Conservation (phyloP, 2,888 invertebrate species). For the Mechanitis messenoides region DNA sequence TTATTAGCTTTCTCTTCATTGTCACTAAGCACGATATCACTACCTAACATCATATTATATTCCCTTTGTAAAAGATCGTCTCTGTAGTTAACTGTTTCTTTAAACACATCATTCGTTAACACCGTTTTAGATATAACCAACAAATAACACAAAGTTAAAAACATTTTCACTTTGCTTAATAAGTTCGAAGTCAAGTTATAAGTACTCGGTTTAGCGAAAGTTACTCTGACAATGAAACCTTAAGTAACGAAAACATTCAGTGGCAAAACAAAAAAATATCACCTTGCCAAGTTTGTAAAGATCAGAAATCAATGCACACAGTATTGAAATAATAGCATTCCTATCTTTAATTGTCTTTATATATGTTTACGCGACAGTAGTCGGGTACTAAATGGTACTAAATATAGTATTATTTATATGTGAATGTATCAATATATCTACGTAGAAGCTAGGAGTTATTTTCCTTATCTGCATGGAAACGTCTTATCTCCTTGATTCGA, state of each 20-base stretch:
- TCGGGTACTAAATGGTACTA: no score
- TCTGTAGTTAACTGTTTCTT: conserved; percentile 47
- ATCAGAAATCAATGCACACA: neutral
- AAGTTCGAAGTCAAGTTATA: conserved; percentile 23
- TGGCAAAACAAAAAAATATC: neutral
- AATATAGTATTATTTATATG: no score
- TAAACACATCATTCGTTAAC: conserved; percentile 25
- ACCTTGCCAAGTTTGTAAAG: neutral
- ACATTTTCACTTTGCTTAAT: conserved; percentile 36
- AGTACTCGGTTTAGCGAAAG: neutral
- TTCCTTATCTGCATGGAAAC: no score
- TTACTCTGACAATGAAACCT: neutral
- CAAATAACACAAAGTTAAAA: conserved; percentile 32
- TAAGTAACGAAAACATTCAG: neutral
- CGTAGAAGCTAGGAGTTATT: no score
- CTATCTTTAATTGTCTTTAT: no score
- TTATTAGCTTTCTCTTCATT: conserved; percentile 75
- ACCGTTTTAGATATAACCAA: conserved; percentile 12
- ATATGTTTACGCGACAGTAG: no score
- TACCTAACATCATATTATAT: conserved; percentile 68
- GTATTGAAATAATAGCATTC: no score
- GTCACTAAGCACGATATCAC: conserved; percentile 64
- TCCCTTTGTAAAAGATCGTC: conserved; percentile 68
- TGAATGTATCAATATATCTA: no score
- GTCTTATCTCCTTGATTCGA: no score